A percentile compares a stretch with the other conserved stretches of the same genome.
Conservation (phyloP, 2,888 invertebrate genomes). For the Temnothorax ravouxi region DNA sequence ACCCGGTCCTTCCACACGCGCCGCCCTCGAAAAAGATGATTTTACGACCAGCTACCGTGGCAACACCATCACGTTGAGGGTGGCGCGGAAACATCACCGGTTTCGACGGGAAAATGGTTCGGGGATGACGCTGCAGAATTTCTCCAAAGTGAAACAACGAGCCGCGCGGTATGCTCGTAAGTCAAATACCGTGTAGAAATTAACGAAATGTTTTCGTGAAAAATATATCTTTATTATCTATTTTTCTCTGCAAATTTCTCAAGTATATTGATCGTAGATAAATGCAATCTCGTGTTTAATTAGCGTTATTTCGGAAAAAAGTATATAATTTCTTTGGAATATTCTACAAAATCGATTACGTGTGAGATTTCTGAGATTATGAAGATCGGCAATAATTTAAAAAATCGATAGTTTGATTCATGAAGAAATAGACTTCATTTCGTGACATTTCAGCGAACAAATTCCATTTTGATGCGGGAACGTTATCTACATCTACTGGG, state of each 20-base stretch:
- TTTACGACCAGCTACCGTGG: constrained; percentile 53
- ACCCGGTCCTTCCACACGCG: constrained; percentile 21
- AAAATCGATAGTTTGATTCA: neutral
- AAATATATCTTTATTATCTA: constrained; percentile 10
- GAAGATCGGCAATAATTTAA: neutral
- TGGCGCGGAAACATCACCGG: constrained; percentile 27
- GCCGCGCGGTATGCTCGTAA: neutral
- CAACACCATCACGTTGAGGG: constrained; percentile 17
- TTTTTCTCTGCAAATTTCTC: neutral
- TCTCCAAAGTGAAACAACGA: constrained; percentile 18
- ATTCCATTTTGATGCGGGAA: constrained; percentile 29
- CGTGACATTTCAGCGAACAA: constrained; percentile 8
- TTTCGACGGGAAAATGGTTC: constrained; percentile 53
- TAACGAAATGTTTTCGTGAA: constrained; percentile 19
- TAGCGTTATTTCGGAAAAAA: neutral
- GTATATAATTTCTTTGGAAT: neutral
- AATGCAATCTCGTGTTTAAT: neutral
- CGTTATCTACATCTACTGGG: constrained; percentile 19
- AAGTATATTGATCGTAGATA: neutral
- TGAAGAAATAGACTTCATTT: neutral
- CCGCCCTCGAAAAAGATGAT: constrained; percentile 49
- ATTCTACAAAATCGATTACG: neutral
- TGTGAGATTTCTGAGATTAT: neutral
- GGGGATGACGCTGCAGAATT: constrained; percentile 47
- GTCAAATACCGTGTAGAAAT: constrained; percentile 25